Evolutionary conservation across 2,888 invertebrate genomes (phyloP), one percentile per base, ranked within the genome.

Genomic region (Eupeodes luniger): DNA sequence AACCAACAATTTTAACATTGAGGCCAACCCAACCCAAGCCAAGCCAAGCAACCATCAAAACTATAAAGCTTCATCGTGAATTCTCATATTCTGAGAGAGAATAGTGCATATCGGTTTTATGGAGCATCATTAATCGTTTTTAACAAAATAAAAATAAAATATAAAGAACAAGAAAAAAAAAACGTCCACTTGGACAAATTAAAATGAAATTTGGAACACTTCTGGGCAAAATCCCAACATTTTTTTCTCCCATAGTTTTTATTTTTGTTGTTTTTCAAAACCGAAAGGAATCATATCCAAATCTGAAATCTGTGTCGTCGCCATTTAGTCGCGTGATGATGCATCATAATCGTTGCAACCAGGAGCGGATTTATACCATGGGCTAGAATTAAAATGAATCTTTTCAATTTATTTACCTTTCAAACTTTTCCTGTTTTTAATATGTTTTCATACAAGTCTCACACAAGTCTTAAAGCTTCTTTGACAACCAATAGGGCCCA

Each of bases 151-250:
- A 70, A 70, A 69, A 16, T 16, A 51, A 49, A 49, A 49, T 1
- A 49, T 19, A 47, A 47, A 5, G 47, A 10, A 49, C 0, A 14
- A 16, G 11, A 11, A 36, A 64, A 51, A 79, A 70, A 77, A 79
- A 82, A 5, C 59, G 61, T 59, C 75, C 75, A 44, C 57, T 59
- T 74, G 81, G 81, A 67, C 66, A 75, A 81, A 88, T 81, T 81
- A 88, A 85, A 85, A 74, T 75, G 62, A 84, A 69, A 88, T 88
- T 69, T 83, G 77, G 84, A 88, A 78, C 84, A 83, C 76, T 82
- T 80, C 72, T 76, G 80, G 87, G 87, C 87, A 80, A 69, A 80
- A 69, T 77, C 61, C 87, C 83, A 87, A 87, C 49, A 62, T 34
- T 49, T 67, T 51, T 69, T 62, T 16, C 6, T 69, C 62, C 1